phyloP scores from a whole-genome alignment of 2,113 vertebrate genomes.

The Nicator chloris region DNA sequence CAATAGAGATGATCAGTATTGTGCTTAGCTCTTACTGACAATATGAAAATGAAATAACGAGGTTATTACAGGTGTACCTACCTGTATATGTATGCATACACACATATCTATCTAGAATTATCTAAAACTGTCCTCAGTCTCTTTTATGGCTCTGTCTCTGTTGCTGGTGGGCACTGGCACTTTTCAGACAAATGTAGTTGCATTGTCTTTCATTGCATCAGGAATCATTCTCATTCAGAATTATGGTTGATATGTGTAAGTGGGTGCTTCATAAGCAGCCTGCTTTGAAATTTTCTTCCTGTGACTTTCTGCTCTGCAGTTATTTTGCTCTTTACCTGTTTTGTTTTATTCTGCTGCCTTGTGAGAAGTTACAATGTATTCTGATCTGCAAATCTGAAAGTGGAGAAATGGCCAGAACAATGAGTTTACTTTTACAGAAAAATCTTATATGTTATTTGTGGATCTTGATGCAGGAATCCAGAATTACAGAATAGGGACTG shows the following conservation, averaged over 20 bases:
- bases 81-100: neutral
- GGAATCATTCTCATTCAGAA: neutral
- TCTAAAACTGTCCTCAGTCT: neutral
- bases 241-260: neutral
- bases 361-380: neutral
- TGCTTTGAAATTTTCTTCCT: neutral
- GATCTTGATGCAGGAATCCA: neutral
- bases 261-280: neutral
- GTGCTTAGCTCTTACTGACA: neutral
- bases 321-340: neutral
- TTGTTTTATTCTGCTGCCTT: neutral
- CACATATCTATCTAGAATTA: neutral
- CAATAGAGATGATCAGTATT: neutral
- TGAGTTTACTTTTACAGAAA: neutral
- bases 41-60: neutral
- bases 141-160: neutral
- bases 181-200: neutral
- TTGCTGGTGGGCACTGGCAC: neutral
- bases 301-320: neutral
- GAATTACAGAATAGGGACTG: neutral
- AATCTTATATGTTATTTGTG: neutral
- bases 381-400: neutral
- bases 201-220: neutral
- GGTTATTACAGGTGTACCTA: neutral
- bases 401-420: neutral